phyloP scores from a whole-genome alignment of 2,888 invertebrate species.

The Hyposoter dolosus region DNA sequence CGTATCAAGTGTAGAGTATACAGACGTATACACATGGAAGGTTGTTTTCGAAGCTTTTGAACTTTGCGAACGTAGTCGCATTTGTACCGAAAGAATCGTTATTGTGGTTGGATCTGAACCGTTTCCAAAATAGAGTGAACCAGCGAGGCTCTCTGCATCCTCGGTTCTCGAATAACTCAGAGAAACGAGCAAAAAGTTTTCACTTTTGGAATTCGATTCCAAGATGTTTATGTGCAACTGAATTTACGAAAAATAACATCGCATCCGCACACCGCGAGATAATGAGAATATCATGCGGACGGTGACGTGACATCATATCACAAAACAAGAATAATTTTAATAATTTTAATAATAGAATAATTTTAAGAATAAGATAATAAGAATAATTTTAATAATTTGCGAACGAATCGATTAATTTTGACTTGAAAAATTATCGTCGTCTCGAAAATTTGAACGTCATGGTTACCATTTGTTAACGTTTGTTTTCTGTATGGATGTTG shows the following conservation, averaged over 20 bases:
- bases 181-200: constrained; percentile 20
- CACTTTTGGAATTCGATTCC: constrained; percentile 17
- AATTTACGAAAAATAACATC: constrained; percentile 4
- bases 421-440: too few species aligned
- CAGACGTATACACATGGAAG: not conserved
- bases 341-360: too few species aligned
- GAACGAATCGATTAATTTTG: too few species aligned
- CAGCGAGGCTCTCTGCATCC: constrained; percentile 6
- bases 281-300: not conserved
- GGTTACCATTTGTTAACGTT: too few species aligned
- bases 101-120: constrained; percentile 31
- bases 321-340: too few species aligned
- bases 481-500: too few species aligned
- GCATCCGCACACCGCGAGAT: too few species aligned
- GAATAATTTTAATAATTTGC: too few species aligned
- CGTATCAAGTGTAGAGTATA: not conserved
- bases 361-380: too few species aligned
- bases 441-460: too few species aligned
- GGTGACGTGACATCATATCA: not conserved
- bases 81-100: constrained; percentile 9
- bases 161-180: constrained; percentile 64
- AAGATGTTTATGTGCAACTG: not conserved
- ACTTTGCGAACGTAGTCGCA: not conserved
- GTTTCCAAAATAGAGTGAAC: constrained; percentile 23
- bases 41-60: constrained; percentile 18